Conservation (phyloP, 2,888 invertebrate species). For the Tholera decimalis region DNA sequence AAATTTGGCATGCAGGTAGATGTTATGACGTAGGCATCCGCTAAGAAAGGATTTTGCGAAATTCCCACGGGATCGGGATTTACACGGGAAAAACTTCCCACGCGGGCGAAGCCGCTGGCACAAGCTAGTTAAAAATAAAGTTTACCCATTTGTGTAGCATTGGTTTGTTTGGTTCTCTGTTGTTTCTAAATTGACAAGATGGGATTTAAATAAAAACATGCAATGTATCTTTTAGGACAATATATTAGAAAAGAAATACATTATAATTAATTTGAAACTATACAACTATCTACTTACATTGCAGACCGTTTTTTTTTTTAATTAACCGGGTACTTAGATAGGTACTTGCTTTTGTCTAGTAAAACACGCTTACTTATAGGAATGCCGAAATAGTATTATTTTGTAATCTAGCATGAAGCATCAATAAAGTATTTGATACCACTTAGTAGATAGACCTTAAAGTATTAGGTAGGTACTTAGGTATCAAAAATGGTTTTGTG, state of each 20-base stretch:
- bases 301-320: not conserved
- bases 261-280: not conserved
- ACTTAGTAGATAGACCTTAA: slow-evolving; percentile 3
- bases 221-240: not conserved
- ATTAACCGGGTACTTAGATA: too few relatives aligned
- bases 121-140: too few relatives aligned
- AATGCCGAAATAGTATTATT: not conserved
- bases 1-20: too few relatives aligned
- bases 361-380: slow-evolving; percentile 1
- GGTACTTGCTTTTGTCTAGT: slow-evolving; percentile 6
- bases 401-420: slow-evolving; percentile 4
- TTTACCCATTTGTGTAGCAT: too few relatives aligned
- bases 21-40: too few relatives aligned
- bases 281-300: not conserved
- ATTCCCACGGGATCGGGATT: too few relatives aligned
- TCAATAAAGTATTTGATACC: slow-evolving; percentile 2
- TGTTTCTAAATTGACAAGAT: too few relatives aligned
- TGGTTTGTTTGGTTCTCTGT: too few relatives aligned
- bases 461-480: slow-evolving; percentile 9
- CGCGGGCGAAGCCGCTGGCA: too few relatives aligned
- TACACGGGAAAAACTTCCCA: too few relatives aligned
- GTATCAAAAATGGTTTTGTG: slow-evolving; percentile 2
- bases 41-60: too few relatives aligned
- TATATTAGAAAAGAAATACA: not conserved
- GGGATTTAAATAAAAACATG: too few relatives aligned